A percentile compares a stretch with the other conserved stretches of the same genome.
These are phyloP conservation scores for Sarcophaga rosellei DNA, from an alignment of 2,888 invertebrate species.

Conservation along the genomic window DNA sequence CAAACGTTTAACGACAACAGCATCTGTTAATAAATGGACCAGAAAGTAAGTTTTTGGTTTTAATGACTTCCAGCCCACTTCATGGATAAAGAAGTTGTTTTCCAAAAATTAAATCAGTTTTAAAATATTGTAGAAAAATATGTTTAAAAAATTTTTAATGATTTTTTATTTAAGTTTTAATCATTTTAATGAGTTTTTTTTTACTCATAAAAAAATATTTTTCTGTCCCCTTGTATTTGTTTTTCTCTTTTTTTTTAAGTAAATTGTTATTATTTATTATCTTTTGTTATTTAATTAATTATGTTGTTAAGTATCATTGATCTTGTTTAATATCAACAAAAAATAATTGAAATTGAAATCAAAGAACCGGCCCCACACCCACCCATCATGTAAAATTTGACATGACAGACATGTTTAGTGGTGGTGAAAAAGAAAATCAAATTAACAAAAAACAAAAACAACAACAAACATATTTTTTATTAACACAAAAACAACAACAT, in stretches of 20 bases:
- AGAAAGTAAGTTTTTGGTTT: background rate
- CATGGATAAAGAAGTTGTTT: slow-evolving; percentile 9
- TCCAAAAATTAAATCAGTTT: background rate
- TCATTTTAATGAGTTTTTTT: background rate
- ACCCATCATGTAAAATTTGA: slow-evolving; percentile 39
- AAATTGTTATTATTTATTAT: background rate
- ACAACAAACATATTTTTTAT: slow-evolving; percentile 28
- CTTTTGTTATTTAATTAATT: slow-evolving; percentile 43
- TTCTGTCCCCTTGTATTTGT: background rate
- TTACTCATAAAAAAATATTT: background rate
- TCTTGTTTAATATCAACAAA: background rate
- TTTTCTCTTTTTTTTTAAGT: no score
- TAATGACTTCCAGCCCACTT: background rate
- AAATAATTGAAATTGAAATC: background rate
- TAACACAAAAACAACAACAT: slow-evolving; percentile 8
- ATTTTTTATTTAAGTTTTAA: background rate
- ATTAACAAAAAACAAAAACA: background rate
- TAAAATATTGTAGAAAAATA: background rate
- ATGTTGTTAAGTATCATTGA: slow-evolving; percentile 41
- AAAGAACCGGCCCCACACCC: slow-evolving; percentile 37
- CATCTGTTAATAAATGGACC: slow-evolving; percentile 44
- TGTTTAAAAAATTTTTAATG: background rate
- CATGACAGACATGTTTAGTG: slow-evolving; percentile 15
- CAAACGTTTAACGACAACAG: slow-evolving; percentile 37
- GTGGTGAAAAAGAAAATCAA: slow-evolving; percentile 38